These are phyloP conservation scores for Thinocorus orbignyianus DNA, from an alignment of 2,113 vertebrate genomes.

Conservation along the genomic window DNA sequence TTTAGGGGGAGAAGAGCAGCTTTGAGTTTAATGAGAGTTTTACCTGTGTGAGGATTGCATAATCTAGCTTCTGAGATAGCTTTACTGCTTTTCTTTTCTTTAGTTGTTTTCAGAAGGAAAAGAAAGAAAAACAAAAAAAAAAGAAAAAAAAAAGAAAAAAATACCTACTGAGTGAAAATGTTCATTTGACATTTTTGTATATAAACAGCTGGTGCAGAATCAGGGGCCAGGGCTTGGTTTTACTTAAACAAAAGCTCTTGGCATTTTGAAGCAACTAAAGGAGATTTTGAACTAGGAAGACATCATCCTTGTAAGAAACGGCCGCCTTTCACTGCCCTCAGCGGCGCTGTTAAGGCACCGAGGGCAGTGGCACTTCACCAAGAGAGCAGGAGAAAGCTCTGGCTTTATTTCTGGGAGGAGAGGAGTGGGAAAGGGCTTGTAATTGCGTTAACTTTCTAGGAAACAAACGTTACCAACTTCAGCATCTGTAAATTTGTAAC, in stretches of 20 bases:
- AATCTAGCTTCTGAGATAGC: neutral
- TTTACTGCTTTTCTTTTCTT: neutral
- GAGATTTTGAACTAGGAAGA: neutral
- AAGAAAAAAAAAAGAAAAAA: neutral
- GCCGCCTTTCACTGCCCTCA: neutral
- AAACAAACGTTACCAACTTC: neutral
- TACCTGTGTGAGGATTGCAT: neutral
- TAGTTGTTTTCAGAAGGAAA: neutral
- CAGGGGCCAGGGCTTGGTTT: neutral
- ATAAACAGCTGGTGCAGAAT: neutral
- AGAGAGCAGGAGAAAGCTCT: neutral
- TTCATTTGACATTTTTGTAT: slow-evolving; percentile 2
- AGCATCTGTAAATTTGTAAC: slow-evolving; percentile 21
- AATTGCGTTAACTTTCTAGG: slow-evolving; percentile 8
- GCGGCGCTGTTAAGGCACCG: no score
- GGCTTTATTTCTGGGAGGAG: neutral
- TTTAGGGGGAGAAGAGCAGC: neutral
- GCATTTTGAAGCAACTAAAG: neutral
- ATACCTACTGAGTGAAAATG: neutral
- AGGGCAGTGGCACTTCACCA: no score
- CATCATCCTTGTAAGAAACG: neutral
- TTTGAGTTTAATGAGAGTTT: neutral
- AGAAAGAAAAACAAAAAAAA: neutral
- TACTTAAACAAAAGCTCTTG: neutral
- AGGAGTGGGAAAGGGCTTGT: neutral